These are phyloP conservation scores for Porites evermanni DNA, from an alignment of 92 coral and sea anemone genomes.

Conservation along the genomic window DNA sequence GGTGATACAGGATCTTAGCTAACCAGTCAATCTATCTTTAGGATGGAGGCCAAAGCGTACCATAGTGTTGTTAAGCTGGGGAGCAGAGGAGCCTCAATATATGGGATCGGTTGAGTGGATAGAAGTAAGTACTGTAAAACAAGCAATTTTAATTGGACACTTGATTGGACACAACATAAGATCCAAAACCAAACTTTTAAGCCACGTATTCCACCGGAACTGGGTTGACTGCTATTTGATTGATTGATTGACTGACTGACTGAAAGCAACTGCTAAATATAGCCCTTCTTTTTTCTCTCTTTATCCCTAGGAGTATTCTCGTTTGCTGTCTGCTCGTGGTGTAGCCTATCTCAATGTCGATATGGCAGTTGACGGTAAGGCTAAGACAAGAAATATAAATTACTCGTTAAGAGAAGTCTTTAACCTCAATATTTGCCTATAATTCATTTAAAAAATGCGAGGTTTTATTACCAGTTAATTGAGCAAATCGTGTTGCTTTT, in stretches of 20 bases:
- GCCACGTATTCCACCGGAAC: neutral
- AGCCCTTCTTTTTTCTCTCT: neutral
- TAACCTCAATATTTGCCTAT: too few relatives aligned
- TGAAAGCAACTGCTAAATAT: neutral
- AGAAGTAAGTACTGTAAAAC: conserved; percentile 59
- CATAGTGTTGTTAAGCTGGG: conserved; percentile 88
- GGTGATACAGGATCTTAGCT: too few relatives aligned
- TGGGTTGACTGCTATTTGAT: neutral
- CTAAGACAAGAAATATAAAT: neutral
- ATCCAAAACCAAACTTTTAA: neutral
- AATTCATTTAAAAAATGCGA: too few relatives aligned
- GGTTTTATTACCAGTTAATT: neutral
- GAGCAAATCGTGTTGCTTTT: neutral
- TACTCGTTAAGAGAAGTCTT: too few relatives aligned
- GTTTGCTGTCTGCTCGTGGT: conserved; percentile 73
- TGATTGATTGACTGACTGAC: neutral
- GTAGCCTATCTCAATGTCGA: conserved; percentile 88
- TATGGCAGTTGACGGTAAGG: conserved; percentile 82
- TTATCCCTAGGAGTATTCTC: conserved; percentile 70
- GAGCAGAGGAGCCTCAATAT: conserved; percentile 89
- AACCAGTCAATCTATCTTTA: neutral
- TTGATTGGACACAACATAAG: neutral
- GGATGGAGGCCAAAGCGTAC: conserved; percentile 88
- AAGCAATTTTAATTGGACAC: neutral
- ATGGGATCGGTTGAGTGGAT: conserved; percentile 90